phyloP scores from a whole-genome alignment of 2,888 invertebrate genomes.

The Xestia sexstrigata region DNA sequence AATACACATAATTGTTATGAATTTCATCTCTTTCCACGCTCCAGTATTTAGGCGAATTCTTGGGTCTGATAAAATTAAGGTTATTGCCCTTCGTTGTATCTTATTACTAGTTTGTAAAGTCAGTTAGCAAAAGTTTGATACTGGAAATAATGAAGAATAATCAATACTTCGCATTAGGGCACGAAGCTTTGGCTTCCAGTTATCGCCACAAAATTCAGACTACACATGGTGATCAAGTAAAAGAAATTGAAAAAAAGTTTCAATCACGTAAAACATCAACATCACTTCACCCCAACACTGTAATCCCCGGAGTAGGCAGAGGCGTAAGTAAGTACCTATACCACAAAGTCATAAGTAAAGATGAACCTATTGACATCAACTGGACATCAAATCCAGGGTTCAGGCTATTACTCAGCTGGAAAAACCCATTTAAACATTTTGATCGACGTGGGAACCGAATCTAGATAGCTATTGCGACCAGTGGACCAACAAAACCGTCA shows the following conservation, averaged over 20 bases:
- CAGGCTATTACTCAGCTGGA: background rate
- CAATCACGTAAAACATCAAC: background rate
- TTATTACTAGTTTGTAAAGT: background rate
- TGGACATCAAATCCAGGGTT: background rate
- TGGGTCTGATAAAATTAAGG: background rate
- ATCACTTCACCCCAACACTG: background rate
- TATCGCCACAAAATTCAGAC: background rate
- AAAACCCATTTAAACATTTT: too few relatives aligned
- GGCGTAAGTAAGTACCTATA: too few relatives aligned
- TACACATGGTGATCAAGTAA: background rate
- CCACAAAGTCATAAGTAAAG: background rate
- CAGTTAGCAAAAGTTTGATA: background rate
- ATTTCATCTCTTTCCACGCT: background rate
- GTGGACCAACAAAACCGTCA: too few relatives aligned
- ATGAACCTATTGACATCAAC: background rate
- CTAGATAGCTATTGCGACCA: too few relatives aligned
- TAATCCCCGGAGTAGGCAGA: too few relatives aligned
- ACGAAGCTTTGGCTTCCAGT: background rate
- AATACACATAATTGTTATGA: slow-evolving; percentile 24
- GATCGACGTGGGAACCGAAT: too few relatives aligned
- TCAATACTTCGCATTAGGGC: background rate
- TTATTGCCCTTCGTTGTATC: background rate
- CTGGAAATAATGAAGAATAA: background rate
- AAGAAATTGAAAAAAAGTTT: too few relatives aligned
- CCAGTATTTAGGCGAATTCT: slow-evolving; percentile 1